Base-by-base conservation (phyloP, 2,113 vertebrate species). In the Cavia aperea region DNA sequence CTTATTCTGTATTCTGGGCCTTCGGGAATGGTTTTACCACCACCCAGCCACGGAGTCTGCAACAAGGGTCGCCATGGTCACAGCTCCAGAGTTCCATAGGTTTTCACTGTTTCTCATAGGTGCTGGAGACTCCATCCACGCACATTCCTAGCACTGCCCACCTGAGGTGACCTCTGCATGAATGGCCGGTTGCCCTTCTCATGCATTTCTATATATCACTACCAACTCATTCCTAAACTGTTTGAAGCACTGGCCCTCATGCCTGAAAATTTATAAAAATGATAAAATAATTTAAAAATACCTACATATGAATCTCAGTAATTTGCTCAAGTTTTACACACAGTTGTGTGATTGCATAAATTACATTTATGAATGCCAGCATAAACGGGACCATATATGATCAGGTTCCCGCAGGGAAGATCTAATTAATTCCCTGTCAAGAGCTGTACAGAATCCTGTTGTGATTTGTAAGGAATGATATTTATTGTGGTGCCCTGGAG, bases 61-160 rank as follows among this genome's bases (percentile, higher is more conserved):
- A 36, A 9, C 56, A 21, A 18, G 23, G 51, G 58, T 60, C 56
- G 3, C 62, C 81, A 19, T 6, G 14, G 14, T 19, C 54, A 1
- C 92, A 26, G 43, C 66, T 43, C 77, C 12, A 4, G 3, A 49
- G 68, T 23, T 26, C 4, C 62, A 4, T 0, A 68, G 63, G 1
- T 2, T 33, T 39, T 81, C 12, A 5, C 12, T 78, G 4, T 13
- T 24, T n/a, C 51, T 81, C 4, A 1, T 39, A 3, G 4, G n/a
- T 68, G 21, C 49, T 29, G 3, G 3, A 19, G 51, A 3, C 7
- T 21, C 56, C 51, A 4, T 33, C 26, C 0, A 8, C 0, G 0
- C 13, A 39, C 10, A 7, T 16, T 16, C 14, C 56, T 43, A 21
- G 0, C 4, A 1, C 54, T 24, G 16, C 11, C 8, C 46, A 1